phyloP scores from a whole-genome alignment of 2,888 invertebrate species.

The Phlogophora meticulosa region DNA sequence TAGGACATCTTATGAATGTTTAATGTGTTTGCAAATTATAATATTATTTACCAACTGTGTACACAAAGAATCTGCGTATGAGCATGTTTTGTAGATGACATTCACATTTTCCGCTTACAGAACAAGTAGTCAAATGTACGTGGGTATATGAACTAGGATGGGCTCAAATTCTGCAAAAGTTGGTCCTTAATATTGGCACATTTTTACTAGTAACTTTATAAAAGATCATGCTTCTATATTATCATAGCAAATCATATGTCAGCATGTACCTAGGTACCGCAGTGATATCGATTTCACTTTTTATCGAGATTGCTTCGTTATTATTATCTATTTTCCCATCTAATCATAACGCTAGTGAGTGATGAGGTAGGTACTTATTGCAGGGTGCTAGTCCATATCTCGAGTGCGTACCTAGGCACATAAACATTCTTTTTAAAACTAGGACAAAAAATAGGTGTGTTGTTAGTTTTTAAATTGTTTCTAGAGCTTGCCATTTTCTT shows the following conservation, averaged over 20 bases:
- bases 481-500: neutral
- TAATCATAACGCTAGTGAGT: slow-evolving; percentile 12
- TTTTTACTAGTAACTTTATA: too few species aligned
- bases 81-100: slow-evolving; percentile 14
- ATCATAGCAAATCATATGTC: neutral
- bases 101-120: slow-evolving; percentile 17
- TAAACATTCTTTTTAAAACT: slow-evolving; percentile 24
- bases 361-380: neutral
- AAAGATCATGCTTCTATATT: neutral
- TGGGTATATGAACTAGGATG: too few species aligned
- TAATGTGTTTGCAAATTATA: slow-evolving; percentile 12
- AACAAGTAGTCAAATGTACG: slow-evolving; percentile 13
- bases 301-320: slow-evolving; percentile 24
- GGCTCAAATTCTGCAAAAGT: too few species aligned
- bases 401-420: neutral
- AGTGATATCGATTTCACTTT: slow-evolving; percentile 28
- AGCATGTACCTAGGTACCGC: neutral
- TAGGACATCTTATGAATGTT: neutral
- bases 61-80: slow-evolving; percentile 6
- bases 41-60: slow-evolving; percentile 5
- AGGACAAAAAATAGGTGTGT: slow-evolving; percentile 1
- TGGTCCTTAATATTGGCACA: too few species aligned
- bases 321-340: slow-evolving; percentile 21
- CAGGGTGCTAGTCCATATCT: neutral
- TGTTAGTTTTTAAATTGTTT: neutral